Evolutionary conservation across 2,888 invertebrate genomes (phyloP).

Genomic region (Trachelus troglodyta): DNA sequence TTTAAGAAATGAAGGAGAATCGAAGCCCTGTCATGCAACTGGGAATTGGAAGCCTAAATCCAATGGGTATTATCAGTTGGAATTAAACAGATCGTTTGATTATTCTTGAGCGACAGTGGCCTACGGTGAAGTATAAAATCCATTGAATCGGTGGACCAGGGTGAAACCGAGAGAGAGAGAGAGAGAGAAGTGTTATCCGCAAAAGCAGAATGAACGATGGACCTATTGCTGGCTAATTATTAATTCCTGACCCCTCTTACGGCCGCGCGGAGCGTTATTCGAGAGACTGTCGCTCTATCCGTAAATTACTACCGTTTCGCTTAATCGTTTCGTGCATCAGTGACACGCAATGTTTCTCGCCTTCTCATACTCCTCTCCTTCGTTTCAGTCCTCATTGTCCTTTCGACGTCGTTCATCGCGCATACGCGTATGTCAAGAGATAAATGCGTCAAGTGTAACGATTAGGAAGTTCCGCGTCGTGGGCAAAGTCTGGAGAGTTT

Average conservation of each 20-base stretch:
- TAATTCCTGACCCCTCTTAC: background rate
- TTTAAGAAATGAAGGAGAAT: background rate
- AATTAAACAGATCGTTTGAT: background rate
- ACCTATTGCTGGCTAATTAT: background rate
- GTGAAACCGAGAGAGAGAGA: background rate
- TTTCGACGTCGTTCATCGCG: background rate
- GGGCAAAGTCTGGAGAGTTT: background rate
- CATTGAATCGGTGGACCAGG: slow-evolving; percentile 13
- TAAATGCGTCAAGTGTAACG: background rate
- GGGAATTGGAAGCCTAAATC: background rate
- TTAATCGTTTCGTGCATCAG: background rate
- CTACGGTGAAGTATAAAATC: slow-evolving; percentile 23
- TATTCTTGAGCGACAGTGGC: background rate
- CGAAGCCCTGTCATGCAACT: background rate
- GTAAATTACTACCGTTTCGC: background rate
- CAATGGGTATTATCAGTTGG: background rate
- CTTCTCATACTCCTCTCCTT: background rate
- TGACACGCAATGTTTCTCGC: background rate
- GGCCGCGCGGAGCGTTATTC: background rate
- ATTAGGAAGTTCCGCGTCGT: background rate
- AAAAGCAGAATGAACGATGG: background rate
- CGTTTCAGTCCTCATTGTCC: background rate
- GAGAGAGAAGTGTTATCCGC: background rate
- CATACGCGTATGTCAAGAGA: background rate
- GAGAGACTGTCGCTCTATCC: background rate